Evolutionary conservation across 2,113 vertebrate species (phyloP).

Genomic region (Rhipidura dahli): DNA sequence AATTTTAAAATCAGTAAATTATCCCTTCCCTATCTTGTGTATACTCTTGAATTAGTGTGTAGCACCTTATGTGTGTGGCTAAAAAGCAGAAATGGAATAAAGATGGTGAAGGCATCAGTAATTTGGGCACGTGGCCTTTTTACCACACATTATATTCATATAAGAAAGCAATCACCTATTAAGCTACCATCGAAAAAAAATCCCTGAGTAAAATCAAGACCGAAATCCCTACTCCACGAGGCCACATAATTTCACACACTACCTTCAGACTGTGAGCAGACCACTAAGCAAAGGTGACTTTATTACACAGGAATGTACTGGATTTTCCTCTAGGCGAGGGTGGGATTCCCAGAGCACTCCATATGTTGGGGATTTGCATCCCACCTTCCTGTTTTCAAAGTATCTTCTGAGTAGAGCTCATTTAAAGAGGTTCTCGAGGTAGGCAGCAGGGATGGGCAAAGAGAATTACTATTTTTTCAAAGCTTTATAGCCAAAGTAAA

Average conservation of each 20-base stretch:
- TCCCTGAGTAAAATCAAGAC: background rate
- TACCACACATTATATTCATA: background rate
- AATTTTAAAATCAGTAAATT: background rate
- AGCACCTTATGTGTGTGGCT: background rate
- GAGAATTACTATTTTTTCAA: background rate
- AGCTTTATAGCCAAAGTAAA: background rate
- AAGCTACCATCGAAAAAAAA: background rate
- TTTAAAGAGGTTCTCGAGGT: background rate
- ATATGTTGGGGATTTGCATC: background rate
- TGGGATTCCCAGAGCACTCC: background rate
- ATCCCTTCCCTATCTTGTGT: background rate
- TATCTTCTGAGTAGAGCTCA: background rate
- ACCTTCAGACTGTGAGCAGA: background rate
- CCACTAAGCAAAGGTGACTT: background rate
- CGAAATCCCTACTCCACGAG: background rate
- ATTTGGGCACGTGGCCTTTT: background rate
- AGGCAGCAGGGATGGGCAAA: background rate
- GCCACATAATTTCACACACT: background rate
- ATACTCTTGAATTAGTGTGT: accelerated
- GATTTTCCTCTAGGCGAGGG: background rate
- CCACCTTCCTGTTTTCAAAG: background rate
- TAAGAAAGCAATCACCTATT: background rate
- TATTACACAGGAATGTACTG: background rate
- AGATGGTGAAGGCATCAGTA: background rate
- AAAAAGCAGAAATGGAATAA: background rate